Evolutionary conservation across 2,113 vertebrate species (phyloP).

Genomic region (Myotis davidii): DNA sequence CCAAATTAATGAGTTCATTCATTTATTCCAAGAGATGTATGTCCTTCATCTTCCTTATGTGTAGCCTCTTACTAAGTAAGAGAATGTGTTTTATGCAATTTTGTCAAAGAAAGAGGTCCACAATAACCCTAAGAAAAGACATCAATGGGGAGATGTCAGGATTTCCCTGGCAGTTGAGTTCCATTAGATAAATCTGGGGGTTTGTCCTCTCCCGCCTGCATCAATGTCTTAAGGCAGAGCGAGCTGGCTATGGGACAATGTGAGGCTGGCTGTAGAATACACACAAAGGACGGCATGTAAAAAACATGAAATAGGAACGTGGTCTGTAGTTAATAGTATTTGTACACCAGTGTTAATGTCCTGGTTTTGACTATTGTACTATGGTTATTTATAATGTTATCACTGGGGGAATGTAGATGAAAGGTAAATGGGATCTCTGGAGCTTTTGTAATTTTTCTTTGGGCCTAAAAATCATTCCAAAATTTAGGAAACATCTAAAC

Average conservation of each 20-base stretch:
- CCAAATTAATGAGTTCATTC: background rate
- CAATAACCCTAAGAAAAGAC: background rate
- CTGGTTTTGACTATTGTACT: background rate
- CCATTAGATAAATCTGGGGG: background rate
- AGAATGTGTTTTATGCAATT: background rate
- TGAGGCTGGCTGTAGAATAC: constrained; percentile 49
- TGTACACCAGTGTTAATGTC: background rate
- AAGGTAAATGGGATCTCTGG: background rate
- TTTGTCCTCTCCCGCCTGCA: constrained; percentile 5
- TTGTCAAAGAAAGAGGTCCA: constrained; percentile 2
- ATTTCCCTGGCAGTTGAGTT: background rate
- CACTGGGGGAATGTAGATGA: background rate
- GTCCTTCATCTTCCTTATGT: background rate
- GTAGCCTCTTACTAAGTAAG: background rate
- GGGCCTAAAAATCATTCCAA: background rate
- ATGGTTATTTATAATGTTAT: background rate
- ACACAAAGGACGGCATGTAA: background rate
- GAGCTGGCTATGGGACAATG: constrained; percentile 42
- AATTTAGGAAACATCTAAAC: background rate
- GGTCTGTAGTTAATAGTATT: background rate
- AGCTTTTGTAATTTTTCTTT: background rate
- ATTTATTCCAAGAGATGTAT: background rate
- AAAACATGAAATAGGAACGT: background rate
- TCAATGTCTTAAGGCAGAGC: constrained; percentile 44
- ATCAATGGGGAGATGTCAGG: background rate